Conservation (phyloP, 2,888 invertebrate species). For the Metacarcinus magister region DNA sequence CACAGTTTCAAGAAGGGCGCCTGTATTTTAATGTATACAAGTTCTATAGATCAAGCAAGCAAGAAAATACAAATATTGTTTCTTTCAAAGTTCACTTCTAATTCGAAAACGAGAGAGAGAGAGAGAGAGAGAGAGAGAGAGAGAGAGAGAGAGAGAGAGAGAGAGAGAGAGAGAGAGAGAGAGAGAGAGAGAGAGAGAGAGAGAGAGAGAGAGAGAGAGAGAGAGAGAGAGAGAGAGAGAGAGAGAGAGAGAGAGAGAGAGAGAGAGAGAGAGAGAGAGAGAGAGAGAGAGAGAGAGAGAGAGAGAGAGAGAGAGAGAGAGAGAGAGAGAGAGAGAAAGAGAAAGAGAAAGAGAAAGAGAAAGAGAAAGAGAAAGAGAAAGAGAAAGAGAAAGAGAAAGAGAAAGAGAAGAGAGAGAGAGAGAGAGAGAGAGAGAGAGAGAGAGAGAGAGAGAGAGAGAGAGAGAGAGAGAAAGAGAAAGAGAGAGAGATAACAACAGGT, state of each 20-base stretch:
- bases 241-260: neutral
- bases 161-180: conserved; percentile 60
- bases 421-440: too few species aligned
- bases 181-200: conserved; percentile 44
- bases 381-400: neutral
- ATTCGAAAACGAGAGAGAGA: neutral
- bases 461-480: neutral
- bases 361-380: neutral
- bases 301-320: neutral
- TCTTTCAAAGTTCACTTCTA: too few species aligned
- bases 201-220: neutral
- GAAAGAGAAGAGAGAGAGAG: neutral
- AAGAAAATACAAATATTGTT: too few species aligned
- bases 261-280: neutral
- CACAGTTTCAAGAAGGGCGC: too few species aligned
- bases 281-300: neutral
- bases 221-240: neutral
- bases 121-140: conserved; percentile 34
- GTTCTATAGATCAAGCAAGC: too few species aligned
- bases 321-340: neutral
- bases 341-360: neutral
- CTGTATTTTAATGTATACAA: too few species aligned
- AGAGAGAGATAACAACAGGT: neutral
- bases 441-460: neutral
- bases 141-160: conserved; percentile 61